Conservation (phyloP, 2,113 vertebrate species). For the Prolemur simus region DNA sequence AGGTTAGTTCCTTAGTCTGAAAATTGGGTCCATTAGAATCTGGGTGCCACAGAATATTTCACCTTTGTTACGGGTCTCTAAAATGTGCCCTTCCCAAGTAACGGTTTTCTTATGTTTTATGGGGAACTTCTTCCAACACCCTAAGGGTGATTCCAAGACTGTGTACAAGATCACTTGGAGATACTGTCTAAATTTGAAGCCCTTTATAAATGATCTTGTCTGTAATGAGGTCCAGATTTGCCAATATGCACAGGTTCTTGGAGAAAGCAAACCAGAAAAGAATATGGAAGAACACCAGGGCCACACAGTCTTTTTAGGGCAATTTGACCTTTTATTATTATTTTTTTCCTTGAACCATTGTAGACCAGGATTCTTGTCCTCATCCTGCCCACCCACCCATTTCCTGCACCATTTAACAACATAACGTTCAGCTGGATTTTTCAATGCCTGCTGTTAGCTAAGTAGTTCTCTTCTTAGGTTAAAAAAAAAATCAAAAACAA, state of each 20-base stretch:
- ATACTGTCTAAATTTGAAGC: too few species aligned
- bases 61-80: not conserved
- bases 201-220: not conserved
- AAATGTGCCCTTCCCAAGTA: too few species aligned
- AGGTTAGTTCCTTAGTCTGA: not conserved
- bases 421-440: not conserved
- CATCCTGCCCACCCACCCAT: too few species aligned
- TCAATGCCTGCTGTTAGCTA: not conserved
- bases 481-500: not conserved
- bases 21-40: not conserved
- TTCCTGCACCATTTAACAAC: not conserved
- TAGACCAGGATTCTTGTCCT: not conserved
- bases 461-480: not conserved
- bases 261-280: not conserved
- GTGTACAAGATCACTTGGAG: not conserved
- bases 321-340: not conserved
- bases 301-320: not conserved
- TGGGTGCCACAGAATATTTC: fast-evolving
- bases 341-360: not conserved
- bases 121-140: not conserved
- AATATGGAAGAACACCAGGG: not conserved
- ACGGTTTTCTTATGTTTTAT: not conserved
- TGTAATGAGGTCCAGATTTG: not conserved
- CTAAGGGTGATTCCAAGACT: too few species aligned
- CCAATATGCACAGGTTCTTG: not conserved